Conservation (phyloP, 2,113 vertebrate species). For the Brachyistius frenatus region DNA sequence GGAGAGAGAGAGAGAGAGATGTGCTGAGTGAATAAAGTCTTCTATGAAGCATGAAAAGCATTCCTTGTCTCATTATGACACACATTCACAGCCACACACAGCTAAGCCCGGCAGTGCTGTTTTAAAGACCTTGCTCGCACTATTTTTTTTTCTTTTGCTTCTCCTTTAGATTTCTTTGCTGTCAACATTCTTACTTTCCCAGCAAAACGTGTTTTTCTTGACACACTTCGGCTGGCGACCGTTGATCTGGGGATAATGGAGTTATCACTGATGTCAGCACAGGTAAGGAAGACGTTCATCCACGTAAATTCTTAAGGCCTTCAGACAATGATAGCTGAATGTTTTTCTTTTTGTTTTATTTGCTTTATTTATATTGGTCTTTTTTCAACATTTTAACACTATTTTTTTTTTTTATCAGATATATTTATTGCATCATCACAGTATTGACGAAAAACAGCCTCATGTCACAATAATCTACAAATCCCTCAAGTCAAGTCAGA, state of each 20-base stretch:
- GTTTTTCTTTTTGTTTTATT: too few species aligned
- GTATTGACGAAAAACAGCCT: not conserved
- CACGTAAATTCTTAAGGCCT: not conserved
- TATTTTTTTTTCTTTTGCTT: not conserved
- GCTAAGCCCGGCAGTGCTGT: conserved; percentile 23
- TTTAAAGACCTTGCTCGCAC: not conserved
- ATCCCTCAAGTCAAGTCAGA: not conserved
- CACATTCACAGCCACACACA: conserved; percentile 43
- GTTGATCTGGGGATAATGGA: conserved; percentile 68
- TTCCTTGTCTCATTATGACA: conserved; percentile 50
- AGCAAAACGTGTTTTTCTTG: conserved; percentile 1
- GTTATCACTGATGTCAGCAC: conserved; percentile 72
- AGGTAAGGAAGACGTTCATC: conserved; percentile 60
- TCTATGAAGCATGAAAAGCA: conserved; percentile 68
- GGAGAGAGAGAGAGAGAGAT: conserved; percentile 22
- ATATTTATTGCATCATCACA: not conserved
- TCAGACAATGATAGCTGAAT: too few species aligned
- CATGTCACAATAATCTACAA: not conserved
- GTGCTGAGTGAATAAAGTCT: conserved; percentile 52
- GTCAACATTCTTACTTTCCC: not conserved
- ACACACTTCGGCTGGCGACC: conserved; percentile 27
- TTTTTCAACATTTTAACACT: too few species aligned
- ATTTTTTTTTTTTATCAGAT: not conserved
- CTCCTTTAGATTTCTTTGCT: not conserved
- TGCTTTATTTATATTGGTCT: too few species aligned